Conservation (phyloP, 2,113 vertebrate species). For the Castor canadensis region DNA sequence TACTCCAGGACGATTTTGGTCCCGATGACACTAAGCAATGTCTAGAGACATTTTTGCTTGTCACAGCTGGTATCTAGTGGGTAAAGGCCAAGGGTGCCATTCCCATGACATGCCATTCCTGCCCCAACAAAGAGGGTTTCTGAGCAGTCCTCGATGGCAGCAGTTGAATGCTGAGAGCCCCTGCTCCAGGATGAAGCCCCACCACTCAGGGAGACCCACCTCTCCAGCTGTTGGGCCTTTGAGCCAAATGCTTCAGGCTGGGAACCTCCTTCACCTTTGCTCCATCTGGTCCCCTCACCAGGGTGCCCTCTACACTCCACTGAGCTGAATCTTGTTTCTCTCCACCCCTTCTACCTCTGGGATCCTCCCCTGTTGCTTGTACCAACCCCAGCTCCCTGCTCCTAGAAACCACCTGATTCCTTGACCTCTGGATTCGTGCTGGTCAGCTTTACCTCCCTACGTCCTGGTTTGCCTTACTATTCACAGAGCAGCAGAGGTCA, state of each 20-base stretch:
- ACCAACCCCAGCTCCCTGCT: not conserved
- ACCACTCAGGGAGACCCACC: not conserved
- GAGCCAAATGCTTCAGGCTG: not conserved
- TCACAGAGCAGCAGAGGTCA: rapidly evolving
- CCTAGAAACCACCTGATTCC: not conserved
- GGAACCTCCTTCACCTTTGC: not conserved
- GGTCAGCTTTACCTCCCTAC: not conserved
- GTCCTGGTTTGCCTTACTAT: not conserved
- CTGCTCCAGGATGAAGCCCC: not conserved
- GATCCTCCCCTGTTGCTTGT: not conserved
- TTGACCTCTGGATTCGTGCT: not conserved
- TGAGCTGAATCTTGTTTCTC: not conserved
- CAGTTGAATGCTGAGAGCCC: not conserved
- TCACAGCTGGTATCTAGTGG: not conserved
- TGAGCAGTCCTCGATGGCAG: rapidly evolving
- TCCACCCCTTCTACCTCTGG: not conserved
- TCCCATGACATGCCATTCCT: not conserved
- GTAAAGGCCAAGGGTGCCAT: not conserved
- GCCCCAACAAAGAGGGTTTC: not conserved
- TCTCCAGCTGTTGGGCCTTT: not conserved
- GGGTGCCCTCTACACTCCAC: not conserved
- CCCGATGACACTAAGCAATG: not conserved
- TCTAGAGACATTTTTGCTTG: not conserved
- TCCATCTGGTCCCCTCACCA: not conserved
- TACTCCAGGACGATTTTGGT: not conserved